Percentiles rank a stretch among this genome's conserved stretches.
Conservation (phyloP, 2,113 vertebrate genomes). For the Hypanus sabinus region DNA sequence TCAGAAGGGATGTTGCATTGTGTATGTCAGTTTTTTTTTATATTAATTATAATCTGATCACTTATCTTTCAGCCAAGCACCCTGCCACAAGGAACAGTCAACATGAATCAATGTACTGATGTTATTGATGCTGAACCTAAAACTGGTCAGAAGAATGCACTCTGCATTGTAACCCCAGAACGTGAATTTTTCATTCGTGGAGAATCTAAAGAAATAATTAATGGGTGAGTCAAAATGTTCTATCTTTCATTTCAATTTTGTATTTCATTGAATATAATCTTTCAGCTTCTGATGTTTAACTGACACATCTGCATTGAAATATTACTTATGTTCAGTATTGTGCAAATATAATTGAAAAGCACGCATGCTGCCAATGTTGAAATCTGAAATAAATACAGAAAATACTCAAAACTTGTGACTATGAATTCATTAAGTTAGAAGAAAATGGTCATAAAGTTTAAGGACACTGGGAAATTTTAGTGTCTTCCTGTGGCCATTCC, state of each 20-base stretch:
- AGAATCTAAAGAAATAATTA: slow-evolving; percentile 69
- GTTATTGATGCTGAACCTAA: slow-evolving; percentile 66
- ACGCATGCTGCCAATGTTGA: no score
- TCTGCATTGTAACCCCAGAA: slow-evolving; percentile 67
- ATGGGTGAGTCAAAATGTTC: slow-evolving; percentile 52
- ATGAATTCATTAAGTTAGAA: no score
- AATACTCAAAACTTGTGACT: no score
- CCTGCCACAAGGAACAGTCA: slow-evolving; percentile 67
- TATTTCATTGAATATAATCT: background rate
- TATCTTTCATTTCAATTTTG: background rate
- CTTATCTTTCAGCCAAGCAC: slow-evolving; percentile 58
- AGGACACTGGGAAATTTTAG: no score
- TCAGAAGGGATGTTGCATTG: background rate
- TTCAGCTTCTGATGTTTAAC: background rate
- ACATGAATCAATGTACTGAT: slow-evolving; percentile 68
- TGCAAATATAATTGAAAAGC: no score
- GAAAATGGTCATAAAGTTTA: no score
- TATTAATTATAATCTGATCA: background rate
- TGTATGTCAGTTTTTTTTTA: background rate
- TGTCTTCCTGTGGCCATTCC: no score
- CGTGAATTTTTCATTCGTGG: slow-evolving; percentile 71
- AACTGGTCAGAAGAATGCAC: slow-evolving; percentile 68
- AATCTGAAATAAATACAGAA: no score
- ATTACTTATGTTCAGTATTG: background rate
- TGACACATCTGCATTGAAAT: background rate